These are phyloP conservation scores for Dendrocincla tyrannina DNA, from an alignment of 2,797 vertebrate species.

Conservation along the genomic window DNA sequence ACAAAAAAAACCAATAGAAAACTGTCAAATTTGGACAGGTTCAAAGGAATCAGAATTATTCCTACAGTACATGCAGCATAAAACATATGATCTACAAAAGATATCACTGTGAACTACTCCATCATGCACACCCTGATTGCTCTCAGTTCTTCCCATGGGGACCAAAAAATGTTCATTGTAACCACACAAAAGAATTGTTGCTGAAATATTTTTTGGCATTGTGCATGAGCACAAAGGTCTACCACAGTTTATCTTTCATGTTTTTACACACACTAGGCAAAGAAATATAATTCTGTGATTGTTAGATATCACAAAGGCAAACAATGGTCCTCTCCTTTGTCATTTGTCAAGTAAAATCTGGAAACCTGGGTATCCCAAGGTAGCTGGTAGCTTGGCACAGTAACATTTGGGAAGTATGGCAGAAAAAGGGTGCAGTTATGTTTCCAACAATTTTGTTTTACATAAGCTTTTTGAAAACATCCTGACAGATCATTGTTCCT, in stretches of 20 bases:
- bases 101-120: background rate
- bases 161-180: background rate
- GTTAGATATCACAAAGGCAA: background rate
- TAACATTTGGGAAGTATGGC: background rate
- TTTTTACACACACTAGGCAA: background rate
- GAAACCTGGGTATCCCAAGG: background rate
- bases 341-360: background rate
- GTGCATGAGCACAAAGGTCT: background rate
- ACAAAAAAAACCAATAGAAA: background rate
- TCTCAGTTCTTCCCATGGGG: background rate
- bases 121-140: background rate
- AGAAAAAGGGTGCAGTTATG: background rate
- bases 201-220: background rate
- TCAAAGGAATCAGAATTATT: background rate
- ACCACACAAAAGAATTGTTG: background rate
- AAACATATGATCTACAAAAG: background rate
- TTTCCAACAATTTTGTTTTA: background rate
- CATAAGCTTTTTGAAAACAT: background rate
- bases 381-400: background rate
- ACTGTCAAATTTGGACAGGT: background rate
- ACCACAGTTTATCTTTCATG: fast-evolving
- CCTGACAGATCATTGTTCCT: background rate
- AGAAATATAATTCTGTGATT: background rate
- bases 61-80: background rate
- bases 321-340: background rate